Conservation (phyloP, 2,797 vertebrate genomes). For the Sebastes minor region DNA sequence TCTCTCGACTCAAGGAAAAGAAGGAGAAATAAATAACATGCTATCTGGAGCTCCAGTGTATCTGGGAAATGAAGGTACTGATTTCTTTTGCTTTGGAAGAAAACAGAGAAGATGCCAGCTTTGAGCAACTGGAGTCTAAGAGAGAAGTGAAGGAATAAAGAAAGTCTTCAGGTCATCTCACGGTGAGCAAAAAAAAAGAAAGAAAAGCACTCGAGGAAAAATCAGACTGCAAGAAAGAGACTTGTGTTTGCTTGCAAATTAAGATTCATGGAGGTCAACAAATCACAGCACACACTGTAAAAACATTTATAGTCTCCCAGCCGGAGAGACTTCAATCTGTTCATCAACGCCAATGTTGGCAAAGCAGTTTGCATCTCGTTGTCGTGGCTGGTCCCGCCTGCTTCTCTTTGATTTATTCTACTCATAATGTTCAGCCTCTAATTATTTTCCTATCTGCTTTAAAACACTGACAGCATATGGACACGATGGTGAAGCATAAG, state of each 20-base stretch:
- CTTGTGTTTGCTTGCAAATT: constrained; percentile 7
- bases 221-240: not conserved
- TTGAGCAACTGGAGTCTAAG: constrained; percentile 56
- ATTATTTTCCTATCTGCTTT: constrained; percentile 73
- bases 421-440: constrained; percentile 40
- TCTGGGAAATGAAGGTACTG: constrained; percentile 29
- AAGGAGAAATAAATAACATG: constrained; percentile 40
- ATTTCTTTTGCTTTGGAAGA: constrained; percentile 23
- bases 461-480: constrained; percentile 60
- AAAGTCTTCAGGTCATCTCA: constrained; percentile 49
- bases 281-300: not conserved
- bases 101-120: constrained; percentile 38
- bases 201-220: not conserved
- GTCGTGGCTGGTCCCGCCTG: constrained; percentile 1
- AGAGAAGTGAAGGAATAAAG: constrained; percentile 42
- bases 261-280: constrained; percentile 7
- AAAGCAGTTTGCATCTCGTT: constrained; percentile 21
- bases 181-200: not conserved
- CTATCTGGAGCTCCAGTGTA: constrained; percentile 30
- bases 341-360: constrained; percentile 9
- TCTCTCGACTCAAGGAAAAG: constrained; percentile 40
- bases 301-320: constrained; percentile 8
- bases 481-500: constrained; percentile 42
- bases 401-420: constrained; percentile 35
- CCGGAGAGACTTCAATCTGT: not conserved